phyloP scores from a whole-genome alignment of 1,140 invertebrate species.

The Pemphigus obesinymphae region DNA sequence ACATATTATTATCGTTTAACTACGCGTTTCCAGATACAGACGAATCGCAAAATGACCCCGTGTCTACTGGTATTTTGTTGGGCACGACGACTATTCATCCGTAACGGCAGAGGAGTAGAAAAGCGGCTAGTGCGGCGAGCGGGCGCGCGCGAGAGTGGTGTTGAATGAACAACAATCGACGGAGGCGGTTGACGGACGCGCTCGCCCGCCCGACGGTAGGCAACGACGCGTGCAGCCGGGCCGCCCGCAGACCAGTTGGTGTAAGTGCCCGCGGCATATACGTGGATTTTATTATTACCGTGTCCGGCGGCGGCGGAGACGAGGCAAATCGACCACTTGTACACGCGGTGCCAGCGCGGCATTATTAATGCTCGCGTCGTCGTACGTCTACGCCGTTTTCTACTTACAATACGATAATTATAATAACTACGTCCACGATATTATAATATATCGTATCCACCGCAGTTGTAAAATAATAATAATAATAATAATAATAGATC shows the following conservation, averaged over 20 bases:
- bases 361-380: too few species aligned
- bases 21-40: background rate
- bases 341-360: too few species aligned
- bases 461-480: too few species aligned
- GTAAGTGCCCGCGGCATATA: background rate
- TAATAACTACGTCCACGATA: too few species aligned
- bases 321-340: conserved; percentile 14
- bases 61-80: background rate
- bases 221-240: too few species aligned
- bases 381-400: too few species aligned
- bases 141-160: background rate
- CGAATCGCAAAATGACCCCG: too few species aligned
- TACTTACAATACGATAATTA: too few species aligned
- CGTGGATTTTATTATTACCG: too few species aligned
- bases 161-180: background rate
- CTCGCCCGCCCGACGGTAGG: background rate
- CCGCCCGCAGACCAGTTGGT: background rate
- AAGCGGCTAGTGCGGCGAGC: background rate
- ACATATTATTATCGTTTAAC: background rate
- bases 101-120: too few species aligned
- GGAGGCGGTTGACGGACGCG: background rate
- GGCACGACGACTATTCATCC: background rate
- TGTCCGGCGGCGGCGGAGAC: background rate
- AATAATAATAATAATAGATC: too few species aligned
- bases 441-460: too few species aligned